Percentiles rank a stretch among this genome's conserved stretches.
phyloP scores from a whole-genome alignment of 2,113 vertebrate species.

The Gavia stellata region DNA sequence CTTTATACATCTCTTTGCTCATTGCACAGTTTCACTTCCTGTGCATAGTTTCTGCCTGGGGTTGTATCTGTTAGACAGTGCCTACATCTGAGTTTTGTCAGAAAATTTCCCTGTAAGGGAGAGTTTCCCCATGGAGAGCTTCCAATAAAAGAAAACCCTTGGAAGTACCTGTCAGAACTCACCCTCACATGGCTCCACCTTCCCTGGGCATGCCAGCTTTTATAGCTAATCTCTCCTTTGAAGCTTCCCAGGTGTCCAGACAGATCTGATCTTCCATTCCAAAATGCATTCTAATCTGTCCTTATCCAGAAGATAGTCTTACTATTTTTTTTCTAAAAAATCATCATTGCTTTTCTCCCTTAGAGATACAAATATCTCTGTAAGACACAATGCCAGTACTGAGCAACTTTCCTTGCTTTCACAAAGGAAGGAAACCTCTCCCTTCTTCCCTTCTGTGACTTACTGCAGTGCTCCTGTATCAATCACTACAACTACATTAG shows the following conservation, averaged over 20 bases:
- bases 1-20: not conserved
- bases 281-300: not conserved
- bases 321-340: not conserved
- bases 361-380: not conserved
- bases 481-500: not conserved
- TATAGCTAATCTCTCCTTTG: not conserved
- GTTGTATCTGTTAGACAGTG: not conserved
- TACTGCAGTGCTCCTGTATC: not conserved
- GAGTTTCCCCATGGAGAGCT: not conserved
- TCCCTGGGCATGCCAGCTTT: not conserved
- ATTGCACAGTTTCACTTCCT: not conserved
- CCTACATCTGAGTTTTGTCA: not conserved
- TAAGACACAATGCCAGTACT: not conserved
- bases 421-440: not conserved
- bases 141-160: not conserved
- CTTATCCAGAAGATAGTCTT: not conserved
- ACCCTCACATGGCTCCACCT: not conserved
- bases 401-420: not conserved
- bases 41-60: not conserved
- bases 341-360: not conserved
- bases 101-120: not conserved
- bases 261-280: not conserved
- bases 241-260: not conserved
- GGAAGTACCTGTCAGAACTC: not conserved
- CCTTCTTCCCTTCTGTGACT: not conserved